Evolutionary conservation across 2,113 vertebrate genomes (phyloP).

Genomic region (Hyla sarda): DNA sequence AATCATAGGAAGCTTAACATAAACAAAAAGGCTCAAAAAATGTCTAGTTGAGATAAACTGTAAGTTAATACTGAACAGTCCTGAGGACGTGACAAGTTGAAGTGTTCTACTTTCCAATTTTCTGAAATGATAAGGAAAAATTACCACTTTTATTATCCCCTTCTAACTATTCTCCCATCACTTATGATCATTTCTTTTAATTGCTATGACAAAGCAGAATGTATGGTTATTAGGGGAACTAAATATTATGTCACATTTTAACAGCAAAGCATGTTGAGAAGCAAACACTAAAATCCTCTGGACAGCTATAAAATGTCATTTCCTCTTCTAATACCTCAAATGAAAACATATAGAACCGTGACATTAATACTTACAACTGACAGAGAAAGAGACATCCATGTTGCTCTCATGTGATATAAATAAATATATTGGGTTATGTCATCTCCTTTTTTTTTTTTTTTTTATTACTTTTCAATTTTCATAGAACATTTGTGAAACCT

Average conservation of each 20-base stretch:
- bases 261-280: neutral
- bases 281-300: slow-evolving; percentile 8
- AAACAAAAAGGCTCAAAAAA: slow-evolving; percentile 9
- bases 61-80: slow-evolving; percentile 1
- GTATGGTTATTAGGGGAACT: slow-evolving; percentile 37
- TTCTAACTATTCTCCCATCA: slow-evolving; percentile 13
- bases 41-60: neutral
- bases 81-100: slow-evolving; percentile 29
- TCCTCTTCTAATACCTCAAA: neutral
- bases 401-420: neutral
- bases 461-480: neutral
- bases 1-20: no score
- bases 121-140: slow-evolving; percentile 30
- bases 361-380: neutral
- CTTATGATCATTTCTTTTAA: slow-evolving; percentile 41
- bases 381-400: neutral
- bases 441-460: neutral
- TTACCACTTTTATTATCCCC: slow-evolving; percentile 29
- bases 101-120: slow-evolving; percentile 30
- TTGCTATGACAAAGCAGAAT: slow-evolving; percentile 49
- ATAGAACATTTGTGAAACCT: no score
- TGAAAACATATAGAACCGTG: neutral
- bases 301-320: slow-evolving; percentile 25
- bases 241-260: slow-evolving; percentile 43
- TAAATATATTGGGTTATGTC: no score